Evolutionary conservation across 2,113 vertebrate genomes (phyloP).

Genomic region (Bombycilla garrulus): DNA sequence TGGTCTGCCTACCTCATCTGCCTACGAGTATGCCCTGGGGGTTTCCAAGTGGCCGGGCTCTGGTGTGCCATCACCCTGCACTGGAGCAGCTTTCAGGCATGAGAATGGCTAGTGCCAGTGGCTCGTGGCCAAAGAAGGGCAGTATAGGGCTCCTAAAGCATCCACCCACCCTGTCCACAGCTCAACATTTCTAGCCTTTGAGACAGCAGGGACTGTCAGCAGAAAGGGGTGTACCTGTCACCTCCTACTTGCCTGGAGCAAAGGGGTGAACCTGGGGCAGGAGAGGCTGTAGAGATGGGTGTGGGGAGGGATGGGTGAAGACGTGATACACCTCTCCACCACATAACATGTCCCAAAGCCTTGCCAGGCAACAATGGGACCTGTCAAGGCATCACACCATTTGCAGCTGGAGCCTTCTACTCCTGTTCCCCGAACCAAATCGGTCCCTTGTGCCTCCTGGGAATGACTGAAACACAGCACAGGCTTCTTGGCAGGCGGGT

Average conservation of each 20-base stretch:
- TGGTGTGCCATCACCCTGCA: rapidly evolving
- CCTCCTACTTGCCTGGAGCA: background rate
- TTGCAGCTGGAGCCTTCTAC: conserved; percentile 13
- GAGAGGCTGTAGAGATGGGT: background rate
- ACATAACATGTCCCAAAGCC: background rate
- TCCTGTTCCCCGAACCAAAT: background rate
- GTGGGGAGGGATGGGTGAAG: background rate
- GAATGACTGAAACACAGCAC: background rate
- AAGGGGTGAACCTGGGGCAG: background rate
- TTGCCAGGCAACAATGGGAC: background rate
- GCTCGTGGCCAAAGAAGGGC: background rate
- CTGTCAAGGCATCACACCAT: background rate
- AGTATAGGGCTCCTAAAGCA: background rate
- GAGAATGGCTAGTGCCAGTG: background rate
- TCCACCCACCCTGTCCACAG: background rate
- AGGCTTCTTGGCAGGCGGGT: background rate
- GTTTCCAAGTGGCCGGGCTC: background rate
- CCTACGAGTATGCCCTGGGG: rapidly evolving
- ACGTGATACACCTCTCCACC: background rate
- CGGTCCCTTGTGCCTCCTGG: background rate
- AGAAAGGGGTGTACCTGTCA: background rate
- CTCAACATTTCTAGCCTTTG: background rate
- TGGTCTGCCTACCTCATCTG: background rate
- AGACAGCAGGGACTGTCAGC: background rate
- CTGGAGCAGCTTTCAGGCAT: background rate